Evolutionary conservation across 2,113 vertebrate genomes (phyloP).

Genomic region (Chamaea fasciata): DNA sequence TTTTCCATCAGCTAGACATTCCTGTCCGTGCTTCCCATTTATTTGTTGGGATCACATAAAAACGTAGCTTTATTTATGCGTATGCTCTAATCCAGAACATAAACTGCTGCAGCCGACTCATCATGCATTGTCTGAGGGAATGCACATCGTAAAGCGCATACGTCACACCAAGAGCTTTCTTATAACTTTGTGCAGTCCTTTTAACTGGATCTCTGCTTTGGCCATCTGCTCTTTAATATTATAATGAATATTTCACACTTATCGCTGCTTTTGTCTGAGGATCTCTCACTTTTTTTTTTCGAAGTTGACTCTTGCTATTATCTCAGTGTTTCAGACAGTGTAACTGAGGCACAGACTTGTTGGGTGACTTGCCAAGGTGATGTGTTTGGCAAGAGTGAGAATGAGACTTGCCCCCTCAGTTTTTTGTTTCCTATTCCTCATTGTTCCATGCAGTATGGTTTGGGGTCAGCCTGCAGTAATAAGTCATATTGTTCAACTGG

Average conservation of each 20-base stretch:
- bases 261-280: conserved; percentile 21
- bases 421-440: background rate
- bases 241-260: conserved; percentile 54
- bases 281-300: conserved; percentile 22
- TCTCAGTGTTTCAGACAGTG: conserved; percentile 23
- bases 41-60: conserved; percentile 71
- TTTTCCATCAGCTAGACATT: conserved; percentile 70
- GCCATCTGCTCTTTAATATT: conserved; percentile 59
- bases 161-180: conserved; percentile 49
- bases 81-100: conserved; percentile 69
- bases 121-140: conserved; percentile 45
- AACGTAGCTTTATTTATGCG: conserved; percentile 56
- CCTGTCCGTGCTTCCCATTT: conserved; percentile 67
- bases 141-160: conserved; percentile 26
- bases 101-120: conserved; percentile 48
- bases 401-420: background rate
- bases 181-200: conserved; percentile 26
- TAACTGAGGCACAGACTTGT: conserved; percentile 19
- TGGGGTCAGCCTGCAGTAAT: background rate
- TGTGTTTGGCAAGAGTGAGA: background rate
- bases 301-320: conserved; percentile 41
- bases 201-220: conserved; percentile 50
- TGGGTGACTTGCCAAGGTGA: conserved; percentile 18
- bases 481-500: background rate
- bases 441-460: background rate